phyloP scores from a whole-genome alignment of 2,797 vertebrate genomes.

The Echiichthys vipera region DNA sequence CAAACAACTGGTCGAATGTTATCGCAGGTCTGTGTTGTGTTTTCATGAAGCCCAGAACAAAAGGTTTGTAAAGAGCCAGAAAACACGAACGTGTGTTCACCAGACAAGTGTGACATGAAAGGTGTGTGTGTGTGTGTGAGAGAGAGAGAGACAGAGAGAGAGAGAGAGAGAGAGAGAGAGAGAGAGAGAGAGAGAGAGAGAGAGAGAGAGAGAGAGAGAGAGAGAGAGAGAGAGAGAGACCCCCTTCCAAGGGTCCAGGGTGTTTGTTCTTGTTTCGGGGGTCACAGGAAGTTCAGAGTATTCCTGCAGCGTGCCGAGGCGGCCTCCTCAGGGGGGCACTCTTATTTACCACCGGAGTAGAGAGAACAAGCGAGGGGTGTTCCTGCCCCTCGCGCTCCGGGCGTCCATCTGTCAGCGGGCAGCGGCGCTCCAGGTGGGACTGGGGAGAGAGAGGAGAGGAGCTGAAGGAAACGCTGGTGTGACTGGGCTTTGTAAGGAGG shows the following conservation, averaged over 20 bases:
- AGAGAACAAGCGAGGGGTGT: conserved; percentile 31
- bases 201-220: not conserved
- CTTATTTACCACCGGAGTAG: conserved; percentile 8
- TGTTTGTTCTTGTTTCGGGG: conserved; percentile 48
- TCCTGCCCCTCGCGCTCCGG: conserved; percentile 26
- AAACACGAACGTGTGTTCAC: not conserved
- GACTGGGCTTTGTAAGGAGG: conserved; percentile 17
- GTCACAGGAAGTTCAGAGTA: conserved; percentile 67
- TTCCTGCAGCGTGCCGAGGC: conserved; percentile 50
- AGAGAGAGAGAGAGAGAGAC: not conserved
- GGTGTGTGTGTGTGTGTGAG: conserved; percentile 7
- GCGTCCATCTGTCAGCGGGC: conserved; percentile 4
- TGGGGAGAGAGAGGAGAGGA: conserved; percentile 36
- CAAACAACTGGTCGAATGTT: conserved; percentile 9
- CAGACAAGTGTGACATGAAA: no score
- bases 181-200: no score
- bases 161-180: not conserved
- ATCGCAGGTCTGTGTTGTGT: conserved; percentile 6
- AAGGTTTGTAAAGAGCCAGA: conserved; percentile 12
- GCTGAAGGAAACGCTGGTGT: conserved; percentile 32
- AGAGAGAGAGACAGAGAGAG: not conserved
- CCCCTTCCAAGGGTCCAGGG: not conserved
- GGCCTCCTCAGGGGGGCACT: conserved; percentile 15
- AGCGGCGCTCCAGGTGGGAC: conserved; percentile 13
- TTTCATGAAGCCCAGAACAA: conserved; percentile 33